A percentile compares a stretch with the other conserved stretches of the same genome.
Conservation (phyloP, 2,113 vertebrate genomes). For the Alethe diademata region DNA sequence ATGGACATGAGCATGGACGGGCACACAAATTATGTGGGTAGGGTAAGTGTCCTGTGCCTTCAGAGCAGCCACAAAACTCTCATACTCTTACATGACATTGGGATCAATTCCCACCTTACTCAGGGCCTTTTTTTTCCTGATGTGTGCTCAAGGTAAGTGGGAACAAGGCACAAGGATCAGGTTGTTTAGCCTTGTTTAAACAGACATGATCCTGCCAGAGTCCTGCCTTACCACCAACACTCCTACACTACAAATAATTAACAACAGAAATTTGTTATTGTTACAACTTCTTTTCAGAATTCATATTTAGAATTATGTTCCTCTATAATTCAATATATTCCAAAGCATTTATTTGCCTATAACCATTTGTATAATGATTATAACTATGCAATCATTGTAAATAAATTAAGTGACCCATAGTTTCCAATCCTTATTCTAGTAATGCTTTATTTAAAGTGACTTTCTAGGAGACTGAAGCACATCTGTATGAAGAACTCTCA, state of each 20-base stretch:
- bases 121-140: neutral
- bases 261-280: neutral
- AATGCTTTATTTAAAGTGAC: neutral
- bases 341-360: neutral
- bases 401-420: neutral
- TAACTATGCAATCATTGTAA: neutral
- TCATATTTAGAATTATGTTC: neutral
- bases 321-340: neutral
- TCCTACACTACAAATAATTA: neutral
- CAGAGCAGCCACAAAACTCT: neutral
- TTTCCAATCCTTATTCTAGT: neutral
- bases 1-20: accelerated
- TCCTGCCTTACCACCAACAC: neutral
- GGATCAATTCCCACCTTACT: neutral
- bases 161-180: accelerated
- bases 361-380: neutral
- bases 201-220: neutral
- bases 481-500: neutral
- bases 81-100: accelerated
- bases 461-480: neutral
- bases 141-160: neutral
- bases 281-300: neutral
- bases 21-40: neutral
- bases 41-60: neutral
- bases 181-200: neutral